These are phyloP conservation scores for Phaenicophaeus curvirostris DNA, from an alignment of 2,797 vertebrate species.

Conservation along the genomic window DNA sequence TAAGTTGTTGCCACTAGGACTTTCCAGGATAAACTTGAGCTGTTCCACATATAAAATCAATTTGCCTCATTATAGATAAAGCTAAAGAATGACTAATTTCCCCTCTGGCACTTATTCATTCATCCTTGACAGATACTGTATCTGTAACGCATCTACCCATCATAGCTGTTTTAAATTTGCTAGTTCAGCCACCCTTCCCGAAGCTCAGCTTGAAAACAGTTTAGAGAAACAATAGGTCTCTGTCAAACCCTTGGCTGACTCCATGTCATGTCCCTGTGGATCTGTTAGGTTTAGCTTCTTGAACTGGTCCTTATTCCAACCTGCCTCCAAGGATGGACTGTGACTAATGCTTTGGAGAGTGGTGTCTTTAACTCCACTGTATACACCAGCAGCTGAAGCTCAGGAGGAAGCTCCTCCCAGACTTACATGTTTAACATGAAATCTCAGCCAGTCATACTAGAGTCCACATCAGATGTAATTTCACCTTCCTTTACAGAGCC, in stretches of 20 bases:
- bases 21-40: constrained; percentile 42
- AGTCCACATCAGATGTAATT: not conserved
- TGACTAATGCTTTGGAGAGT: not conserved
- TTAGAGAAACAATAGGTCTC: not conserved
- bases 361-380: not conserved
- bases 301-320: not conserved
- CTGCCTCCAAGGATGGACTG: not conserved
- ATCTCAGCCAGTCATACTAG: not conserved
- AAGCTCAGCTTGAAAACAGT: not conserved
- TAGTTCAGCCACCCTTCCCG: not conserved
- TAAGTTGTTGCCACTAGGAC: constrained; percentile 47
- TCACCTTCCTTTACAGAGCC: not conserved
- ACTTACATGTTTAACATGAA: not conserved
- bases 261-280: not conserved
- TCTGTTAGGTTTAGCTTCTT: not conserved
- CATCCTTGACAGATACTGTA: constrained; percentile 44
- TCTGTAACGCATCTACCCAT: constrained; percentile 56
- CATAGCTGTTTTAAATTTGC: constrained; percentile 33
- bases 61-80: constrained; percentile 52
- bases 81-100: constrained; percentile 52
- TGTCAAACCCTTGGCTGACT: not conserved
- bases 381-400: not conserved
- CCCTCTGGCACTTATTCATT: constrained; percentile 23
- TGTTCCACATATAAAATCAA: constrained; percentile 42
- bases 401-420: not conserved